phyloP scores from a whole-genome alignment of 1,140 invertebrate species.

The Wasmannia auropunctata region DNA sequence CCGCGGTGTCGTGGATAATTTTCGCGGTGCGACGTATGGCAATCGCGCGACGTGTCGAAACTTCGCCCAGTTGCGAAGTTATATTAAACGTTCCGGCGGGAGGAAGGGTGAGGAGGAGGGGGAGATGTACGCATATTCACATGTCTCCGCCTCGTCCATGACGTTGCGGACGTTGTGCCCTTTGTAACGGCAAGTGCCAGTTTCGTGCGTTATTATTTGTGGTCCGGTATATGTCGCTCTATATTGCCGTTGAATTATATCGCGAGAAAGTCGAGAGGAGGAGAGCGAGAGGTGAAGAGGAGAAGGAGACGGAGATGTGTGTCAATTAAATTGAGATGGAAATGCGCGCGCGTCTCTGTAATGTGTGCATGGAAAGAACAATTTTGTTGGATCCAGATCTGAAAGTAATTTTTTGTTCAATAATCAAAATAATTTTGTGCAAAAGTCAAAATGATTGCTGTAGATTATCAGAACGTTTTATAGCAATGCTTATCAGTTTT shows the following conservation, averaged over 20 bases:
- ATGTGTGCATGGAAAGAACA: neutral
- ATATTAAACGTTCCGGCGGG: constrained; percentile 11
- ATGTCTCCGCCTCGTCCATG: neutral
- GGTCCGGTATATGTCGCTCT: neutral
- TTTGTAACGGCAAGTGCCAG: constrained; percentile 23
- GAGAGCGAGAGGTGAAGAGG: no score
- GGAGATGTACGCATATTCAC: constrained; percentile 5
- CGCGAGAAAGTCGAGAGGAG: neutral
- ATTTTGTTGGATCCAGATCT: no score
- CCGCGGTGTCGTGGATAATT: constrained; percentile 37
- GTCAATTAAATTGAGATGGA: neutral
- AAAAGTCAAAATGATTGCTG: no score
- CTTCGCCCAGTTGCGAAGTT: constrained; percentile 19
- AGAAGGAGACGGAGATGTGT: neutral
- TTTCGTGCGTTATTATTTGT: constrained; percentile 19
- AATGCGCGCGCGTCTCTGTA: neutral
- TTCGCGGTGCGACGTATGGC: constrained; percentile 28
- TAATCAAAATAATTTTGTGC: no score
- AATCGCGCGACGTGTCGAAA: constrained; percentile 17
- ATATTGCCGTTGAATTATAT: neutral
- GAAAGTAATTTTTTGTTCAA: no score
- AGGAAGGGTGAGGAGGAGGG: no score
- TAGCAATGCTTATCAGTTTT: no score
- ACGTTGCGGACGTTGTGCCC: neutral
- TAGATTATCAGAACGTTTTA: no score